Evolutionary conservation across 2,888 invertebrate genomes (phyloP), one percentile per base, ranked within the genome.

Genomic region (Troides oblongomaculatus): DNA sequence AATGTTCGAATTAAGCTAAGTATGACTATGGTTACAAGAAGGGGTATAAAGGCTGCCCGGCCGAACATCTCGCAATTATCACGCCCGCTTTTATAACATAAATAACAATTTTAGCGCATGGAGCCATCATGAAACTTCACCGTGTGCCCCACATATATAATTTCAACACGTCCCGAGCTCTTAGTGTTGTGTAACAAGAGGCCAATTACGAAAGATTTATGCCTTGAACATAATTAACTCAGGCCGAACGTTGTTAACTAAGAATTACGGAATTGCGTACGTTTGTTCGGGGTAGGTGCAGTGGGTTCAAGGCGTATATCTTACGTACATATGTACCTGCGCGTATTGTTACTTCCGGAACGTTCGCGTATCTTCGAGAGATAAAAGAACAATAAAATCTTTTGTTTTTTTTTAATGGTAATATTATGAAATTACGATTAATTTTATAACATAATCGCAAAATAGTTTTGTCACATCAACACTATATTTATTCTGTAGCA

Each of bases 121-220:
- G 78, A 80, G 74, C 77, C 77, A 78, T 79, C 77, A 83, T 85
- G 85, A 84, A 87, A 87, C 86, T 87, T 85, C 79, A 77, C 74
- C 78, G 81, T 82, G 79, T 79, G 78, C 82, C 86, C 84, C 86
- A 91, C 90, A 92, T 92, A 92, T 92, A 91, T 90, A 91, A 92
- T 92, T 90, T 92, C 91, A 91, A 85, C 92, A 88, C 90, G 90
- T 90, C 88, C 84, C 86, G 76, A 77, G 83, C 86, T 90, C 87
- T 89, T 90, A 90, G 90, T 89, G 84, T 88, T 88, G 88, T 89
- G 92, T 84, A 92, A 92, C 90, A 84, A 84, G 92, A 92, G 89
- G 88, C 93, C 93, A 93, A 93, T 93, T 93, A 93, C 91, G 84
- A 88, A 90, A 92, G 93, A 93, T 93, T 93, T 93, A 93, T 93